Percentiles rank a stretch among this genome's conserved stretches.
Conservation (phyloP, 2,797 vertebrate species). For the Labroides dimidiatus region DNA sequence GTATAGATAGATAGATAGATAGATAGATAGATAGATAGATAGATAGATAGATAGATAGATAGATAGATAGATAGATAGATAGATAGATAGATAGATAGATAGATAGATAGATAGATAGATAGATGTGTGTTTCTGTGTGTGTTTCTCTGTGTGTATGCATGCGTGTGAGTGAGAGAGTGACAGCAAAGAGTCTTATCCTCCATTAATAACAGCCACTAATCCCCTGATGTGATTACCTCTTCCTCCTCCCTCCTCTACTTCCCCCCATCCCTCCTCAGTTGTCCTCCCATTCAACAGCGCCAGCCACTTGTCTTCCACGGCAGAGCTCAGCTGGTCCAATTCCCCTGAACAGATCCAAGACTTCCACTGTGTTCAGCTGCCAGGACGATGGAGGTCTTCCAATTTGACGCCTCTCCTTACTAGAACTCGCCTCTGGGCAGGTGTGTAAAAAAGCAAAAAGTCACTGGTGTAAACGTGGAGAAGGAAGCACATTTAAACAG, state of each 20-base stretch:
- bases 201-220: constrained; percentile 84
- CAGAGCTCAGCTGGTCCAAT: constrained; percentile 77
- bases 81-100: constrained; percentile 44
- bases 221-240: constrained; percentile 82
- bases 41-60: constrained; percentile 26
- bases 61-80: constrained; percentile 35
- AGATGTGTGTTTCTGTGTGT: constrained; percentile 11
- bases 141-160: constrained; percentile 20
- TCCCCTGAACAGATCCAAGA: constrained; percentile 76
- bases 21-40: constrained; percentile 32
- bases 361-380: constrained; percentile 80
- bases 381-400: constrained; percentile 79
- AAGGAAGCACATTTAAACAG: constrained; percentile 75
- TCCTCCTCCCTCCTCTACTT: constrained; percentile 29
- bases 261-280: constrained; percentile 52
- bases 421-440: constrained; percentile 79
- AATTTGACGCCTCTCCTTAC: constrained; percentile 71
- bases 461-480: constrained; percentile 65
- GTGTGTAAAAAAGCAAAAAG: constrained; percentile 69
- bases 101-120: constrained; percentile 40
- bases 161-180: constrained; percentile 39
- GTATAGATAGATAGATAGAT: constrained; percentile 21
- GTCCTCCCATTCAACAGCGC: constrained; percentile 68
- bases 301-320: constrained; percentile 78
- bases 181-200: constrained; percentile 67